Evolutionary conservation across 2,113 vertebrate genomes (phyloP).

Genomic region (Sclerurus mexicanus): DNA sequence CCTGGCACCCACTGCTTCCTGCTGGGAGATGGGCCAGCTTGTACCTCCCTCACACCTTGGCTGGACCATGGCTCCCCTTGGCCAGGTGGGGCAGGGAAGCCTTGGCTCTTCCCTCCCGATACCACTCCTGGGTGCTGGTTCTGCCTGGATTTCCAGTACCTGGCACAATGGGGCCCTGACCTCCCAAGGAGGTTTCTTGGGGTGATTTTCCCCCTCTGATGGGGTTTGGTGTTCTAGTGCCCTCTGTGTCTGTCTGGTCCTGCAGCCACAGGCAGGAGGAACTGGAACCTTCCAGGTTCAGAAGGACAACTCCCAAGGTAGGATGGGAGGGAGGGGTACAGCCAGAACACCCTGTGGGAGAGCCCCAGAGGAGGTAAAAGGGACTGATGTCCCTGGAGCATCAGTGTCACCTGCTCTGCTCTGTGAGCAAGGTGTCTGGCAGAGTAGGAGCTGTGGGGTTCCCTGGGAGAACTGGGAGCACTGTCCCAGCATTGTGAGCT

Average conservation of each 20-base stretch:
- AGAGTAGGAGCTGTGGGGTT: not conserved
- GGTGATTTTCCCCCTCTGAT: not conserved
- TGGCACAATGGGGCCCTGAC: rapidly evolving
- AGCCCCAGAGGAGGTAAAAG: not conserved
- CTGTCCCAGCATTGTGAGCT: not conserved
- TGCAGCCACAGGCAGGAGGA: not conserved
- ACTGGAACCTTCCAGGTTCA: not conserved
- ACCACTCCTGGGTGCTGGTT: rapidly evolving
- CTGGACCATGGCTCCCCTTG: rapidly evolving
- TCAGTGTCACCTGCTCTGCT: not conserved
- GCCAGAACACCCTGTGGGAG: not conserved
- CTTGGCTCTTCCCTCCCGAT: not conserved
- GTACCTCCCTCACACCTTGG: not conserved
- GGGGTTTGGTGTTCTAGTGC: not conserved
- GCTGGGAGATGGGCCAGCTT: not conserved
- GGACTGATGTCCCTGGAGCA: not conserved
- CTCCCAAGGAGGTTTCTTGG: rapidly evolving
- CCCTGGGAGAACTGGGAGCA: rapidly evolving
- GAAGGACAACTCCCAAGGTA: rapidly evolving
- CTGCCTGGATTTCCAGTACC: not conserved
- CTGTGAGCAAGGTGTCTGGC: not conserved
- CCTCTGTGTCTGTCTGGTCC: not conserved
- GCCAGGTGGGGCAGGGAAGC: not conserved
- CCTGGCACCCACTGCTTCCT: not conserved
- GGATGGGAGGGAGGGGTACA: not conserved